Evolutionary conservation across 2,113 vertebrate genomes (phyloP), one percentile per base, ranked within the genome.

Genomic region (Natator depressus): DNA sequence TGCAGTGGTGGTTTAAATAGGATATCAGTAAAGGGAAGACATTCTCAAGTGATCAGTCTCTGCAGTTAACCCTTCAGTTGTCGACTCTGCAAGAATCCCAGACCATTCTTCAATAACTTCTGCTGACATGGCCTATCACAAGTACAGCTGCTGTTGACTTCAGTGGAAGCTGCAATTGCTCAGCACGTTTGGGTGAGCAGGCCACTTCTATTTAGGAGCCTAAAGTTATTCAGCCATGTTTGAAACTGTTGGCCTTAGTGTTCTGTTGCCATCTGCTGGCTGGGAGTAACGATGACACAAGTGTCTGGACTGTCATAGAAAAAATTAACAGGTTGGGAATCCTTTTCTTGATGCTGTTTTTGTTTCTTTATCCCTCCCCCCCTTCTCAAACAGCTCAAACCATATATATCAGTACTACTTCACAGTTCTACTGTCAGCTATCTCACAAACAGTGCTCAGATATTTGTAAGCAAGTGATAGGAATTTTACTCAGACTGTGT

Each of bases 131-230:
- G 55, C 55, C 55, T 57, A 25, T 57, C 55, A 27, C 2, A 55
- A 82, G 13, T 17, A 25, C 38, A 49, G 51, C 53, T 6, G 3
- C 27, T 1, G 0, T 16, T 57, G 47, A 22, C 42, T 83, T n/a
- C 42, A 88, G 50, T 51, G 75, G 31, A 19, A 62, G n/a, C 59
- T 95, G 69, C 75, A 91, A 93, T 50, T 53, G 4, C 53, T 54
- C 53, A 84, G 4, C 0, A 1, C 47, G 20, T 88, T 57, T 57
- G 55, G 20, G 3, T 86, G 49, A 78, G 17, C 6, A 5, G 76
- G 16, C 7, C 59, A 51, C n/a, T 89, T 59, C 11, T 10, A 50
- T 42, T 79, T 80, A n/a, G 84, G 24, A 49, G 25, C 7, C 82
- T 85, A n/a, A 87, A 35, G 50, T 42, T 14, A 76, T 59, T 17